Evolutionary conservation across 2,888 invertebrate genomes (phyloP).

Genomic region (Brassicogethes aeneus): DNA sequence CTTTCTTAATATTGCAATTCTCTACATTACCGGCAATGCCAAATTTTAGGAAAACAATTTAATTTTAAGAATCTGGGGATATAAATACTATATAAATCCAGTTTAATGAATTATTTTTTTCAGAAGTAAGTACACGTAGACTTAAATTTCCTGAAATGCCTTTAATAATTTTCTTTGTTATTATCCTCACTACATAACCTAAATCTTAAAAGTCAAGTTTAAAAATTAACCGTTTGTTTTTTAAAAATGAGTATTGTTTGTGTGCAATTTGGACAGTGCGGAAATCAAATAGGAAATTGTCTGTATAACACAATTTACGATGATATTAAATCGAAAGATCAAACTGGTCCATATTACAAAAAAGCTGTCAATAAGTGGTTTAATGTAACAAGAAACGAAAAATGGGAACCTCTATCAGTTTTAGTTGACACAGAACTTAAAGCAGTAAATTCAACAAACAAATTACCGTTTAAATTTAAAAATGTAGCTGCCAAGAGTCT

Average conservation of each 20-base stretch:
- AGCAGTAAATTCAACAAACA: constrained; percentile 27
- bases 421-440: constrained; percentile 46
- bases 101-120: no score
- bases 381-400: constrained; percentile 30
- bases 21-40: no score
- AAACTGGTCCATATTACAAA: constrained; percentile 30
- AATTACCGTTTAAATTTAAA: constrained; percentile 36
- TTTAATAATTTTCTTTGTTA: no score
- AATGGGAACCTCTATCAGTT: constrained; percentile 39
- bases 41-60: no score
- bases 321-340: constrained; percentile 31
- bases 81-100: no score
- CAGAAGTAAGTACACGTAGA: no score
- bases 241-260: constrained; percentile 37
- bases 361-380: constrained; percentile 42
- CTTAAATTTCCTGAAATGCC: no score
- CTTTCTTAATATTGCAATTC: no score
- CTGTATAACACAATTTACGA: constrained; percentile 39
- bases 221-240: neutral
- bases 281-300: constrained; percentile 45
- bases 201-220: neutral
- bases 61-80: no score
- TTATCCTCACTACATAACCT: constrained; percentile 7
- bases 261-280: constrained; percentile 47
- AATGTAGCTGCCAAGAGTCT: constrained; percentile 38